phyloP scores from a whole-genome alignment of 2,888 invertebrate species.

The Xestia sexstrigata region DNA sequence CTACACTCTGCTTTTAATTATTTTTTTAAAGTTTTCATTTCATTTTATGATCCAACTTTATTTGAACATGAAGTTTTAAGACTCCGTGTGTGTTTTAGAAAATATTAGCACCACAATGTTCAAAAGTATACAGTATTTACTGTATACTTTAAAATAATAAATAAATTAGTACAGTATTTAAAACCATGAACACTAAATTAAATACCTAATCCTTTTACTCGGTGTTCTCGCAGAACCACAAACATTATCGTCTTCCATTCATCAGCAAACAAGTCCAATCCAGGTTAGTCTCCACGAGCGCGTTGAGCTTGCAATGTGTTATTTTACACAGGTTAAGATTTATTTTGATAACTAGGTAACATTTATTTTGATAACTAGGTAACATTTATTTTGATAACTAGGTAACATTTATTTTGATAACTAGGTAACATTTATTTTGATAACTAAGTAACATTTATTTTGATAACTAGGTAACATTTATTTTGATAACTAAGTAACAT shows the following conservation, averaged over 20 bases:
- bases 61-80: constrained; percentile 43
- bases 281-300: too few relatives aligned
- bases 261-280: too few relatives aligned
- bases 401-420: neutral
- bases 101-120: constrained; percentile 27
- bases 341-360: neutral
- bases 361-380: neutral
- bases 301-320: too few relatives aligned
- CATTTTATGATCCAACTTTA: constrained; percentile 69
- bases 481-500: neutral
- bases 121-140: constrained; percentile 7
- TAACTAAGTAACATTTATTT: neutral
- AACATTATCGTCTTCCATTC: too few relatives aligned
- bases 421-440: too few relatives aligned
- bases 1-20: constrained; percentile 70
- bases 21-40: constrained; percentile 70
- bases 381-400: too few relatives aligned
- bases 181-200: too few relatives aligned
- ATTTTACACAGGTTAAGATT: constrained; percentile 9
- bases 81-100: constrained; percentile 31
- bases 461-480: too few relatives aligned
- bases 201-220: too few relatives aligned
- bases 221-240: too few relatives aligned
- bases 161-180: too few relatives aligned
- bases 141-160: too few relatives aligned